Percentiles rank a stretch among this genome's conserved stretches.
phyloP scores from a whole-genome alignment of 2,888 invertebrate species.

The Nomada ferruginata region DNA sequence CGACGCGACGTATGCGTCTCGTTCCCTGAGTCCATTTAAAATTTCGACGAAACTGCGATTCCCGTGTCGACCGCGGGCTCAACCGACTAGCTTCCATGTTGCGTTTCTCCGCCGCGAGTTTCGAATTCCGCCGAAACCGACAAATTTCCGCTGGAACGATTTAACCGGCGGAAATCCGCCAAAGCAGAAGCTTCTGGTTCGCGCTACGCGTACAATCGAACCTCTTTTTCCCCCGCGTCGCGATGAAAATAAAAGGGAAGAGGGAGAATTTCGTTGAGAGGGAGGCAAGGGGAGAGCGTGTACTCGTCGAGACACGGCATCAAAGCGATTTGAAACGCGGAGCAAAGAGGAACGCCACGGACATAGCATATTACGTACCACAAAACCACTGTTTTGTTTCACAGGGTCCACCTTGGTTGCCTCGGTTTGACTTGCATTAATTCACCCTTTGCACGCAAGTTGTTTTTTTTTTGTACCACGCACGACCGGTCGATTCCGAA shows the following conservation, averaged over 20 bases:
- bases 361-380: constrained; percentile 42
- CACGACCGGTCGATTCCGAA: constrained; percentile 64
- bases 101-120: not conserved
- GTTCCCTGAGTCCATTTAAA: constrained; percentile 10
- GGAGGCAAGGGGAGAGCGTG: not conserved
- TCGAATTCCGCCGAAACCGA: constrained; percentile 3
- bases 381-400: constrained; percentile 59
- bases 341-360: constrained; percentile 12
- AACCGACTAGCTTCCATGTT: not conserved
- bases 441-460: constrained; percentile 70
- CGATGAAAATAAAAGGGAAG: not conserved
- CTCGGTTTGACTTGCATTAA: constrained; percentile 67
- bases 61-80: not conserved
- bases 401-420: constrained; percentile 27
- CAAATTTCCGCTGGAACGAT: constrained; percentile 8
- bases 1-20: not conserved
- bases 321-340: constrained; percentile 32
- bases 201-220: not conserved
- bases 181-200: not conserved
- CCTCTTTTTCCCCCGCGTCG: not conserved
- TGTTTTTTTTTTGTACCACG: constrained; percentile 47
- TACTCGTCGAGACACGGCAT: constrained; percentile 18
- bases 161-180: not conserved
- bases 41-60: constrained; percentile 5
- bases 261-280: not conserved